These are phyloP conservation scores for Chloropsis cyanopogon DNA, from an alignment of 2,113 vertebrate species.

Conservation along the genomic window DNA sequence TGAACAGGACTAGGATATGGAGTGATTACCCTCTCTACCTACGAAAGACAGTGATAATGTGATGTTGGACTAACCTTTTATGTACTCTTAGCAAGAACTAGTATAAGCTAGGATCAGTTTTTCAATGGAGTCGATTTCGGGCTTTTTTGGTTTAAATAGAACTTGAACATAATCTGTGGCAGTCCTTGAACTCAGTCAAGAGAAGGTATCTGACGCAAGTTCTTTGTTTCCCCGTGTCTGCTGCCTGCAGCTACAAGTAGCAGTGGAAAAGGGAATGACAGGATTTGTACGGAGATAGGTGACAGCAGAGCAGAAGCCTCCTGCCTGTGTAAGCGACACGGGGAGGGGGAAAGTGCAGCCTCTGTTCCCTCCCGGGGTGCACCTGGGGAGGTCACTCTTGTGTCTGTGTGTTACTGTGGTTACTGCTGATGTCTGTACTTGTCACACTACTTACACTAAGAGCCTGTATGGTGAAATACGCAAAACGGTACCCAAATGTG, in stretches of 20 bases:
- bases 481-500: not conserved
- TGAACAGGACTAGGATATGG: not conserved
- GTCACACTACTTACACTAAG: not conserved
- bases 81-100: not conserved
- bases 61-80: not conserved
- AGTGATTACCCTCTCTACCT: not conserved
- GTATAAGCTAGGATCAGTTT: not conserved
- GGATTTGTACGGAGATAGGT: not conserved
- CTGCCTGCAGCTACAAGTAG: not conserved
- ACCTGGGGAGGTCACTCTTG: not conserved
- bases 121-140: not conserved
- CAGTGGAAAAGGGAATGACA: not conserved
- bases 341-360: not conserved
- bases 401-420: not conserved
- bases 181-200: not conserved
- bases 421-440: not conserved
- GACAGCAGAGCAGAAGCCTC: not conserved
- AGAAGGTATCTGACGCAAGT: not conserved
- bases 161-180: not conserved
- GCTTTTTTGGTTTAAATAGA: not conserved
- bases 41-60: not conserved
- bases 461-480: not conserved
- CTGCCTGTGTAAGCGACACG: not conserved
- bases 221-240: not conserved
- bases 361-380: not conserved